phyloP scores from a whole-genome alignment of 2,113 vertebrate genomes.

The Pantherophis guttatus region DNA sequence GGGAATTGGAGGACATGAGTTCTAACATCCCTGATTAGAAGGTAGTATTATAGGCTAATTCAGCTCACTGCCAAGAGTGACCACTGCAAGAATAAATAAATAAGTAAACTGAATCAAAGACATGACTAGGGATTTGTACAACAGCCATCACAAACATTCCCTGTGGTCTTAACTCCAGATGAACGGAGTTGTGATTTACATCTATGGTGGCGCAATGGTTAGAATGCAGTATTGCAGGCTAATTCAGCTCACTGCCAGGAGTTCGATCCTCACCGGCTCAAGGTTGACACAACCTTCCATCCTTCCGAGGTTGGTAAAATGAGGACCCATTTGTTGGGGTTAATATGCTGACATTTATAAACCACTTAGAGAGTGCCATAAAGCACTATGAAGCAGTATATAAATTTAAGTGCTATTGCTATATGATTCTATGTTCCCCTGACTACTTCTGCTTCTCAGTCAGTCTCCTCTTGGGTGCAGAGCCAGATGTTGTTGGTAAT shows the following conservation, averaged over 20 bases:
- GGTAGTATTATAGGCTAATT: no score
- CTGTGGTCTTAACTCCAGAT: background rate
- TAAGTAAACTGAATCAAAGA: no score
- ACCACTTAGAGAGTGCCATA: background rate
- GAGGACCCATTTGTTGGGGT: background rate
- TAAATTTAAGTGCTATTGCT: background rate
- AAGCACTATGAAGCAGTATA: background rate
- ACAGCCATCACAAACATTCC: background rate
- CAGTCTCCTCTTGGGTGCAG: background rate
- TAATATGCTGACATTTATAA: background rate
- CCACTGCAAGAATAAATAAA: background rate
- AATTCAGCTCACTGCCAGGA: background rate
- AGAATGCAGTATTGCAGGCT: background rate
- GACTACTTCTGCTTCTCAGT: background rate
- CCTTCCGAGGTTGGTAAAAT: background rate
- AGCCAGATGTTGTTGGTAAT: background rate
- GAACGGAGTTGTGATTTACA: background rate
- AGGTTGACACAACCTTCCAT: background rate
- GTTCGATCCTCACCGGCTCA: background rate
- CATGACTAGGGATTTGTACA: background rate
- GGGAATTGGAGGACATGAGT: background rate
- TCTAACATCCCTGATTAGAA: background rate
- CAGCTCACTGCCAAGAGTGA: no score
- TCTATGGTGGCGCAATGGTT: background rate
- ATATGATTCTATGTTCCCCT: background rate